Evolutionary conservation across 2,888 invertebrate species (phyloP).

Genomic region (Scrobipalpa atriplicella): DNA sequence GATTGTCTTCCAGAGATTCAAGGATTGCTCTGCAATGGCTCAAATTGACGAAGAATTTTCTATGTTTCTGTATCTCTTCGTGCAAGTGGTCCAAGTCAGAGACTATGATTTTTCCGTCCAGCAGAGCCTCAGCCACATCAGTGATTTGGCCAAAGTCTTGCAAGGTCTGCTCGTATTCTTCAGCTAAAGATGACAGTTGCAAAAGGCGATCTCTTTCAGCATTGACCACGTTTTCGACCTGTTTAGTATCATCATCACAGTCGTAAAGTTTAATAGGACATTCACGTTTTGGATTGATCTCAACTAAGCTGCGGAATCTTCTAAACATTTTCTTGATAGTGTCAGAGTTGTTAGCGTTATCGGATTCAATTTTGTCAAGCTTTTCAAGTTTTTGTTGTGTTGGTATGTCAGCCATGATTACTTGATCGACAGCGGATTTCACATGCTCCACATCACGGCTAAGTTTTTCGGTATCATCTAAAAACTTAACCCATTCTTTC

Average conservation of each 20-base stretch:
- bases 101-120: constrained; percentile 90
- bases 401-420: constrained; percentile 85
- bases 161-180: constrained; percentile 94
- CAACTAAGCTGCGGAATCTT: constrained; percentile 84
- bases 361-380: constrained; percentile 87
- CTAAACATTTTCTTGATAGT: constrained; percentile 84
- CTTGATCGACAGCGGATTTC: constrained; percentile 78
- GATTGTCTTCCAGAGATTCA: constrained; percentile 92
- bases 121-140: constrained; percentile 90
- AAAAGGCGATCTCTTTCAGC: constrained; percentile 89
- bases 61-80: constrained; percentile 94
- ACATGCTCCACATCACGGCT: constrained; percentile 75
- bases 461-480: constrained; percentile 84
- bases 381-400: constrained; percentile 86
- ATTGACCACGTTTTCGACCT: constrained; percentile 86
- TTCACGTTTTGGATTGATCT: constrained; percentile 87
- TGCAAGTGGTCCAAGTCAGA: constrained; percentile 90
- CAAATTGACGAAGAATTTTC: constrained; percentile 94
- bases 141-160: constrained; percentile 94
- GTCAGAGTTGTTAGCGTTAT: constrained; percentile 84
- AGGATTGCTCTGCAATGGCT: constrained; percentile 94
- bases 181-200: constrained; percentile 88
- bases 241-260: constrained; percentile 86
- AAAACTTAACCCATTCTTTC: constrained; percentile 88
- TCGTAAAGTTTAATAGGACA: constrained; percentile 86